phyloP scores from a whole-genome alignment of 30 jellyfish, hydroid and myxozoan genomes.

The Mastigias papua region DNA sequence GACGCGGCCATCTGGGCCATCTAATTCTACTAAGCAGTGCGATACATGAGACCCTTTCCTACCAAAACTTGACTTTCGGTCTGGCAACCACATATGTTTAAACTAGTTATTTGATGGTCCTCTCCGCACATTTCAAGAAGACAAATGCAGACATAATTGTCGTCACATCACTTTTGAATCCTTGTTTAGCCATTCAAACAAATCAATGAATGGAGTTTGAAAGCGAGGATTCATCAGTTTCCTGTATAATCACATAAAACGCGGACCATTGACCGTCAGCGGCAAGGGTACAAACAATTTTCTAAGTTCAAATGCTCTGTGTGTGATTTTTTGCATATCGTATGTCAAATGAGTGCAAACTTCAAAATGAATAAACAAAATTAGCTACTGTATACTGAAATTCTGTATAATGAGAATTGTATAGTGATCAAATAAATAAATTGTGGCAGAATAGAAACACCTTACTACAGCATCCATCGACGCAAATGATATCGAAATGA shows the following conservation, averaged over 20 bases:
- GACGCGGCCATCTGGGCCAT: slow-evolving; percentile 49
- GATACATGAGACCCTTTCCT: background rate
- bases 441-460: too few relatives aligned
- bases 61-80: background rate
- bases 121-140: slow-evolving; percentile 32
- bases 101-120: background rate
- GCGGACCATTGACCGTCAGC: slow-evolving; percentile 18
- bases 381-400: too few relatives aligned
- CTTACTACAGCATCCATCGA: too few relatives aligned
- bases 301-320: too few relatives aligned
- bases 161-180: slow-evolving; percentile 38
- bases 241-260: background rate
- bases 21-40: background rate
- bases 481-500: too few relatives aligned
- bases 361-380: too few relatives aligned
- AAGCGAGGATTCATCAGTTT: slow-evolving; percentile 44
- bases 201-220: slow-evolving; percentile 46
- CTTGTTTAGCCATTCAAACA: slow-evolving; percentile 53
- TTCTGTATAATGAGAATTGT: too few relatives aligned
- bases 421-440: too few relatives aligned
- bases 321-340: too few relatives aligned
- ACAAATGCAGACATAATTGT: slow-evolving; percentile 40
- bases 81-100: slow-evolving; percentile 21
- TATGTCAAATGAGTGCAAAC: too few relatives aligned
- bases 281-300: background rate